These are phyloP conservation scores for Dendrophyllia cribrosa DNA, from an alignment of 64 coral and sea anemone genomes.

Conservation along the genomic window DNA sequence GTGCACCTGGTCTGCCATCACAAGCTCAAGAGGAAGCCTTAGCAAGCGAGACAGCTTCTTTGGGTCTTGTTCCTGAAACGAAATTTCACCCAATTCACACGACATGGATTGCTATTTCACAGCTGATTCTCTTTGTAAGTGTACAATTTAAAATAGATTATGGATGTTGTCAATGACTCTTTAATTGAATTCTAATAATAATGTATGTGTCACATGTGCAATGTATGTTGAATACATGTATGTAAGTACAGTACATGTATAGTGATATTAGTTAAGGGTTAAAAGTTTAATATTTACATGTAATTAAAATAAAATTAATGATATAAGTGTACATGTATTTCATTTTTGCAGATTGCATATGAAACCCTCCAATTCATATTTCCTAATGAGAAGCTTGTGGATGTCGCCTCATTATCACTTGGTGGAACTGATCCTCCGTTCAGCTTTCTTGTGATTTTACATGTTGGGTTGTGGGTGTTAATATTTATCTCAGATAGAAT, in stretches of 20 bases:
- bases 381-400: constrained; percentile 10
- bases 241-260: no score
- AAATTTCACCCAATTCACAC: constrained; percentile 75
- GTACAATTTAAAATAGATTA: no score
- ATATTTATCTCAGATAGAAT: constrained; percentile 82
- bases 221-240: no score
- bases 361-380: constrained; percentile 82
- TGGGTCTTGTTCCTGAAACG: constrained; percentile 49
- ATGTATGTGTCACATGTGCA: no score
- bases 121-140: constrained; percentile 85
- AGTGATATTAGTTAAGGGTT: no score
- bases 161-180: no score
- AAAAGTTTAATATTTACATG: no score
- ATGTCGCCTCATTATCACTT: background rate
- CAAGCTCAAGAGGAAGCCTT: constrained; percentile 55
- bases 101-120: constrained; percentile 73
- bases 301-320: no score
- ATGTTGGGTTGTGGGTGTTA: constrained; percentile 82
- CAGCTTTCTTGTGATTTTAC: constrained; percentile 78
- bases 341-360: constrained; percentile 66
- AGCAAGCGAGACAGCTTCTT: constrained; percentile 68
- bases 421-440: constrained; percentile 87
- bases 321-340: background rate
- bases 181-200: no score
- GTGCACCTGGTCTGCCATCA: constrained; percentile 32